These are phyloP conservation scores for Myotis daubentonii DNA, from an alignment of 2,797 vertebrate genomes.

Conservation along the genomic window DNA sequence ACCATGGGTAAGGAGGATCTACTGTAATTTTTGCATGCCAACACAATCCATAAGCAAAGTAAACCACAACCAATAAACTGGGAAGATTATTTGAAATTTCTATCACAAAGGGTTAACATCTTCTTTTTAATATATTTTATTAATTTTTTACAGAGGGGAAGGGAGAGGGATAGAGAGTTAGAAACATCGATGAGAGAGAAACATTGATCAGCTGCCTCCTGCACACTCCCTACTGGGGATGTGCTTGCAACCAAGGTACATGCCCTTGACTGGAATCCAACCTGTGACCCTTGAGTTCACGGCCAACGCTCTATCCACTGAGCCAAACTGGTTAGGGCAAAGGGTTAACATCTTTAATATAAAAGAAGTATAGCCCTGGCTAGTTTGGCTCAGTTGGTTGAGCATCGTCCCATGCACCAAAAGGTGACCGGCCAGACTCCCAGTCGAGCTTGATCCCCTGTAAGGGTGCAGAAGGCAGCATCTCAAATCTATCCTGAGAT, in stretches of 20 bases:
- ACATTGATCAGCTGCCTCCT: too few species aligned
- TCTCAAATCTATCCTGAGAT: neutral
- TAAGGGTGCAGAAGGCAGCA: neutral
- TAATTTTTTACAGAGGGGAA: too few species aligned
- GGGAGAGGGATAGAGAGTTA: too few species aligned
- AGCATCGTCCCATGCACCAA: neutral
- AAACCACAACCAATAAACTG: neutral
- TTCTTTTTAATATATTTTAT: neutral
- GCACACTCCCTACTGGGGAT: too few species aligned
- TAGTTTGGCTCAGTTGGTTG: neutral
- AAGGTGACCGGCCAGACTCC: neutral
- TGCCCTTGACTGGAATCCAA: too few species aligned
- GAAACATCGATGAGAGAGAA: too few species aligned
- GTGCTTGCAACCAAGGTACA: too few species aligned
- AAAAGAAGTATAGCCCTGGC: neutral
- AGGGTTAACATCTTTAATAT: neutral
- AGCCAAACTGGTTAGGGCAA: neutral
- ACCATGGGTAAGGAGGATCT: neutral
- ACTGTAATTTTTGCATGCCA: neutral
- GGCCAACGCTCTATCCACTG: too few species aligned
- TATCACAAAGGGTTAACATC: neutral
- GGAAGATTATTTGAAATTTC: neutral
- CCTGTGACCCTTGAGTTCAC: too few species aligned
- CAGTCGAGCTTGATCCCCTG: fast-evolving
- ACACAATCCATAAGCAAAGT: neutral